Evolutionary conservation across 2,797 vertebrate genomes (phyloP).

Genomic region (Bryconaethiops microstoma): DNA sequence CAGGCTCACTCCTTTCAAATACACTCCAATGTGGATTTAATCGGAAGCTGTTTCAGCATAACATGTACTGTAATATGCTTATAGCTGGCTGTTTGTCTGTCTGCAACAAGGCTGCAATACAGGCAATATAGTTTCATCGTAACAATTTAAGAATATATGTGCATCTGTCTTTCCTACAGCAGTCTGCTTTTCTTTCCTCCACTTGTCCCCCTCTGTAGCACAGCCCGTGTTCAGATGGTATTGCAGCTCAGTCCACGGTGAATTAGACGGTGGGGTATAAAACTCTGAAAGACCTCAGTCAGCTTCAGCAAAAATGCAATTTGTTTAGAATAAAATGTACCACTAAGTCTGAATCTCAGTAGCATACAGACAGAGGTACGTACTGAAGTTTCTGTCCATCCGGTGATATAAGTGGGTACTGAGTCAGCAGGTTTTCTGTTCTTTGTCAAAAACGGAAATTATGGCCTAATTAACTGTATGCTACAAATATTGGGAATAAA

Average conservation of each 20-base stretch:
- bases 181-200: conserved; percentile 2
- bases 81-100: background rate
- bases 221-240: background rate
- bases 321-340: conserved; percentile 3
- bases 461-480: background rate
- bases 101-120: background rate
- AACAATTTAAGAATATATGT: background rate
- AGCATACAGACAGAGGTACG: background rate
- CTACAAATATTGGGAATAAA: too few relatives aligned
- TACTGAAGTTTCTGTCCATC: background rate
- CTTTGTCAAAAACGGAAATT: background rate
- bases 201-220: background rate
- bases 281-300: background rate
- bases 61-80: background rate
- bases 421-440: background rate
- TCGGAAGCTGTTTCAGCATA: conserved; percentile 13
- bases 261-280: background rate
- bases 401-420: background rate
- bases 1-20: conserved; percentile 62
- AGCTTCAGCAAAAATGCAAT: conserved; percentile 25
- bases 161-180: background rate
- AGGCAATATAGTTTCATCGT: background rate
- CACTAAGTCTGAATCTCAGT: background rate
- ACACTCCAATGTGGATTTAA: conserved; percentile 54
- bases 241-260: background rate